These are phyloP conservation scores for Dolichotis patagonum DNA, from an alignment of 2,113 vertebrate genomes.

Conservation along the genomic window DNA sequence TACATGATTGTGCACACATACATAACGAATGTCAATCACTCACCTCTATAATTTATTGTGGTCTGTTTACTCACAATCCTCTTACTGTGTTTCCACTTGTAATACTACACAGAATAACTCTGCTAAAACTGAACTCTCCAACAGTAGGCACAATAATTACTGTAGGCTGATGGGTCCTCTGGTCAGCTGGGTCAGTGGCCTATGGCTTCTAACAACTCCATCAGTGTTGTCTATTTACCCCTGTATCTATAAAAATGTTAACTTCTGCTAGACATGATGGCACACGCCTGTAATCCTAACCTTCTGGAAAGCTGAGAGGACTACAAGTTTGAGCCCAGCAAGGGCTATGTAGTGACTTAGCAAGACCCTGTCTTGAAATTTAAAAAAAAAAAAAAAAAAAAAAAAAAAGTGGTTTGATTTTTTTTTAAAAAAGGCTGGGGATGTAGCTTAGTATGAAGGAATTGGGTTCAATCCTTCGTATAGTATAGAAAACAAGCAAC, in stretches of 20 bases:
- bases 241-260: not conserved
- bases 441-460: not conserved
- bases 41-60: not conserved
- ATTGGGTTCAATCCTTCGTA: not conserved
- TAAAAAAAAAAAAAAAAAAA: not conserved
- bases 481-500: not conserved
- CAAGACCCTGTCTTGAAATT: not conserved
- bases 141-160: not conserved
- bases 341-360: not conserved
- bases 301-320: not conserved
- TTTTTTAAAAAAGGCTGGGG: not conserved
- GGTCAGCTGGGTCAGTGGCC: not conserved
- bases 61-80: not conserved
- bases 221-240: not conserved
- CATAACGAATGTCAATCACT: not conserved
- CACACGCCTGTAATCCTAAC: not conserved
- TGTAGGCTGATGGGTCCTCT: not conserved
- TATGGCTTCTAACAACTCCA: not conserved
- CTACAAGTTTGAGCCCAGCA: not conserved
- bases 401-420: not conserved
- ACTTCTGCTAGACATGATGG: not conserved
- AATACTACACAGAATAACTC: not conserved
- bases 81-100: not conserved
- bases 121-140: not conserved
- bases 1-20: constrained; percentile 10